Conservation (phyloP, 2,113 vertebrate genomes). For the Anhinga anhinga region DNA sequence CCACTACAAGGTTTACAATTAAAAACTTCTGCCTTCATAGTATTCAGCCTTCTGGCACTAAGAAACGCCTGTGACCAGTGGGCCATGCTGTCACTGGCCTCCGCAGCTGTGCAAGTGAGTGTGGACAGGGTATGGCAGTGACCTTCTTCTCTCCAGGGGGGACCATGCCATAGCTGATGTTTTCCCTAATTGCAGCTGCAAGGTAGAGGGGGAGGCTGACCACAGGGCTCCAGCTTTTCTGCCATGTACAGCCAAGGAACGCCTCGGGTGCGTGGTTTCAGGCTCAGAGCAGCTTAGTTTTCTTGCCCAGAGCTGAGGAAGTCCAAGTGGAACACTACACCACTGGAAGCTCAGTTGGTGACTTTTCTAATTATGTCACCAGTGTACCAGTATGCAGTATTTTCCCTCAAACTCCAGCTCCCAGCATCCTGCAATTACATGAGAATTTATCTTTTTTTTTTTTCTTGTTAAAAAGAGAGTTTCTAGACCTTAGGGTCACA, state of each 20-base stretch:
- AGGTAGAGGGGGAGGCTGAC: not conserved
- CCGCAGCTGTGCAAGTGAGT: not conserved
- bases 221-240: not conserved
- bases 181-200: not conserved
- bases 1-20: not conserved
- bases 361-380: not conserved
- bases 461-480: not conserved
- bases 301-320: not conserved
- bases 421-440: not conserved
- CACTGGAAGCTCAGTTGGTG: not conserved
- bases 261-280: not conserved
- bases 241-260: accelerated
- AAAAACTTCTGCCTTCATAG: not conserved
- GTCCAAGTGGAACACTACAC: not conserved
- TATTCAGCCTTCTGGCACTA: not conserved
- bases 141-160: not conserved
- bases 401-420: not conserved
- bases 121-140: not conserved
- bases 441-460: not conserved
- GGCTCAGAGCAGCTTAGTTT: not conserved
- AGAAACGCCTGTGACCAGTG: not conserved
- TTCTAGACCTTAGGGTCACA: not conserved
- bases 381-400: not conserved
- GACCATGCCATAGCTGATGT: not conserved
- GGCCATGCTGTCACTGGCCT: not conserved